Evolutionary conservation across 2,113 vertebrate species (phyloP), one percentile per base, ranked within the genome.

Genomic region (Pionites leucogaster): DNA sequence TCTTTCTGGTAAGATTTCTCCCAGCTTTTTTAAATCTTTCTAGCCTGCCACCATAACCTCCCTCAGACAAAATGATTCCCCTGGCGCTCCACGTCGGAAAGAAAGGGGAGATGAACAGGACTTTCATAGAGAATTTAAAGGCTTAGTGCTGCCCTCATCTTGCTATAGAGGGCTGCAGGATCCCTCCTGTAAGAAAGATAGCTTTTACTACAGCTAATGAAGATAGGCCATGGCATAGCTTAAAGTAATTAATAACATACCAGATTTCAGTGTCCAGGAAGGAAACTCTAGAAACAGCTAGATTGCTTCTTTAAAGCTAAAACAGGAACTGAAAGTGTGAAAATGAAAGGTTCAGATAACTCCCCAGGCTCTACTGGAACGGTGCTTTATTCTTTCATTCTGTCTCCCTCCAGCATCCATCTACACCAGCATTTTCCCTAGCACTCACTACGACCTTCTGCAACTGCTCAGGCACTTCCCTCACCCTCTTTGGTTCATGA

Each of bases 71-170:
- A 60, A 28, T 1, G 5, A 44, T 29, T 28, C 33, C n/a, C 37
- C 46, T 2, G 0, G 17, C 1, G 18, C 15, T 24, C 53, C 37
- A 17, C 24, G 19, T 46, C 1, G 0, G 29, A 41, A 53, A 69
- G 23, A 28, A 55, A 41, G 10, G 29, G 28, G 12, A 39, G n/a
- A 12, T 4, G 39, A 47, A 46, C 1, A 3, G 2, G 19, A 17
- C 11, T 29, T 29, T n/a, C 39, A 39, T 4, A 10, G 6, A 11
- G 77, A 44, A 19, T 29, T 52, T 13, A 75, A 68, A 75, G 23
- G 37, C 33, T 52, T 3, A 3, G 22, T 28, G 35, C 47, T 78
- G 72, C 64, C 57, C 55, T 63, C 35, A 3, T 29, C 20, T 77
- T 41, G 29, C 29, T 42, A 5, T 2, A 11, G 8, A 4, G 8